Percentiles rank a stretch among this genome's conserved stretches.
phyloP scores from a whole-genome alignment of 2,888 invertebrate species.

The Phymatocera aterrima region DNA sequence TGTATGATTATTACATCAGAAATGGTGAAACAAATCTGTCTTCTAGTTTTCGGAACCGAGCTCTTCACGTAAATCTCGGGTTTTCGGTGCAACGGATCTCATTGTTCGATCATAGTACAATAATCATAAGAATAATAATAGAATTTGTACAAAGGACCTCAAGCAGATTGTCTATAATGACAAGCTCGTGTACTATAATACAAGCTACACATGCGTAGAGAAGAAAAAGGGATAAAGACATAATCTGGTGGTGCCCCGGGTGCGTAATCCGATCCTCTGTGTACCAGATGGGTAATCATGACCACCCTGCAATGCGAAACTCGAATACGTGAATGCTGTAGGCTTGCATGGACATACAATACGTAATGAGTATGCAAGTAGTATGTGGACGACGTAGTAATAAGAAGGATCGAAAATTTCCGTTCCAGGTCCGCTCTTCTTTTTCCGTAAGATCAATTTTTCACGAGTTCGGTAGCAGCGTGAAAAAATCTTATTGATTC shows the following conservation, averaged over 20 bases:
- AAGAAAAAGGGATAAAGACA: conserved; percentile 5
- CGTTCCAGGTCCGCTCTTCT: too few species aligned
- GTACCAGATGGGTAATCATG: conserved; percentile 64
- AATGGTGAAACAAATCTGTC: conserved; percentile 23
- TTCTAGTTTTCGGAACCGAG: not conserved
- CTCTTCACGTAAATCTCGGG: not conserved
- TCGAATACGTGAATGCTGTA: too few species aligned
- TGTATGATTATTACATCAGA: not conserved
- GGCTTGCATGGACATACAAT: too few species aligned
- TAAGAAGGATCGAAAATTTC: too few species aligned
- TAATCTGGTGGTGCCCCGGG: conserved; percentile 45
- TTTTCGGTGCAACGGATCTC: conserved; percentile 42
- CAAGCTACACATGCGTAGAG: not conserved
- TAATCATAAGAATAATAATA: conserved; percentile 53
- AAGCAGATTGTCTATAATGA: not conserved
- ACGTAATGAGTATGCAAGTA: too few species aligned
- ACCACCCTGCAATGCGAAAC: conserved; percentile 2
- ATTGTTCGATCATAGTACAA: conserved; percentile 53
- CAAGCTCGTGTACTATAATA: not conserved
- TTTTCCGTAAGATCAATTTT: too few species aligned
- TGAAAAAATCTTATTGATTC: too few species aligned
- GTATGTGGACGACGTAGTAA: too few species aligned
- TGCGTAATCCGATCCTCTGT: conserved; percentile 60
- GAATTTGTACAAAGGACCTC: conserved; percentile 62
- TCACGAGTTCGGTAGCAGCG: too few species aligned